Evolutionary conservation across 2,888 invertebrate genomes (phyloP).

Genomic region (Trileptium ribeirensis): DNA sequence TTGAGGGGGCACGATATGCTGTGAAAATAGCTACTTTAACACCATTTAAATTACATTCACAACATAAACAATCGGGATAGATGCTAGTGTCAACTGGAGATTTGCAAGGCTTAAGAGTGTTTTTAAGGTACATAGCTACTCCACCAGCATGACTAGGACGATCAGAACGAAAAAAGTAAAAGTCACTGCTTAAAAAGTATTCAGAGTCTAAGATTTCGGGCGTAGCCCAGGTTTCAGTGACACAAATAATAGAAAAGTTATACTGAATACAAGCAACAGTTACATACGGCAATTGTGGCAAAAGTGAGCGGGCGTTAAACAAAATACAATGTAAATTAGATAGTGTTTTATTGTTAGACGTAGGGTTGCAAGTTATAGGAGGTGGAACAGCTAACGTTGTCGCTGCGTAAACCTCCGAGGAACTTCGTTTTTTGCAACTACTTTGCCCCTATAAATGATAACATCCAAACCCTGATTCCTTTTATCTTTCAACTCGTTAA

Average conservation of each 20-base stretch:
- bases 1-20: no score
- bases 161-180: neutral
- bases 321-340: neutral
- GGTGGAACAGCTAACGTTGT: neutral
- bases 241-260: neutral
- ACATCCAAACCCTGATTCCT: neutral
- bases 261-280: neutral
- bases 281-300: neutral
- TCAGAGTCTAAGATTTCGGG: neutral
- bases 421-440: neutral
- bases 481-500: neutral
- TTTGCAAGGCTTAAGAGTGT: neutral
- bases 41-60: no score
- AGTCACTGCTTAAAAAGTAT: neutral
- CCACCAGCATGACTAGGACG: neutral
- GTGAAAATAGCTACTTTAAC: no score
- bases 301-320: neutral
- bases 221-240: neutral
- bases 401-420: neutral
- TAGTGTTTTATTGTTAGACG: neutral
- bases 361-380: neutral
- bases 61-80: no score
- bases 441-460: neutral
- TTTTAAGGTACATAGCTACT: neutral
- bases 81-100: neutral